A percentile compares a stretch with the other conserved stretches of the same genome.
Evolutionary conservation across 2,888 invertebrate species (phyloP).

Genomic region (Parascotia fuliginaria): DNA sequence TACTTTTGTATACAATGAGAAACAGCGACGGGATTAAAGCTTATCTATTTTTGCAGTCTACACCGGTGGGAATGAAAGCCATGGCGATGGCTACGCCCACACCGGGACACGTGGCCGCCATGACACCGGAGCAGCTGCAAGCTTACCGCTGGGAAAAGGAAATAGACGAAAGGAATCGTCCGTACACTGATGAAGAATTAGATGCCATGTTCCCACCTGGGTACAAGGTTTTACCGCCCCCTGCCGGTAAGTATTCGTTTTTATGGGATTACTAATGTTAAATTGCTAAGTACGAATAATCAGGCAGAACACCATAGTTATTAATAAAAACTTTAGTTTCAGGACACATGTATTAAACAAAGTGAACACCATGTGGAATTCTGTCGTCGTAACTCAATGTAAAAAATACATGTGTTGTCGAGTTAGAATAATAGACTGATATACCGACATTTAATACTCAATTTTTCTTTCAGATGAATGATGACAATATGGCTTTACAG

Average conservation of each 20-base stretch:
- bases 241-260: conserved; percentile 88
- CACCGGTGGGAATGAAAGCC: conserved; percentile 96
- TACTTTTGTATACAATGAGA: too few relatives aligned
- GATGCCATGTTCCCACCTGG: conserved; percentile 99
- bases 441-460: conserved; percentile 68
- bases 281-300: conserved; percentile 39
- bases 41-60: conserved; percentile 83
- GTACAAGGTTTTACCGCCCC: conserved; percentile 98
- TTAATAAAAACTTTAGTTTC: conserved; percentile 80
- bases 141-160: conserved; percentile 99
- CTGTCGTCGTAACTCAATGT: conserved; percentile 50
- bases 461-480: conserved; percentile 84
- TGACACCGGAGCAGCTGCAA: conserved; percentile 99
- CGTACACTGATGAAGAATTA: conserved; percentile 98
- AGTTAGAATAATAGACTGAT: conserved; percentile 56
- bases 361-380: conserved; percentile 60
- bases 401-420: conserved; percentile 67
- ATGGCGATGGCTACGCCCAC: conserved; percentile 99
- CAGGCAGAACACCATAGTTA: conserved; percentile 70
- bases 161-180: conserved; percentile 98
- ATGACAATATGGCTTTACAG: conserved; percentile 76
- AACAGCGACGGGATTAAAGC: too few relatives aligned
- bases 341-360: conserved; percentile 80
- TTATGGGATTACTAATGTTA: conserved; percentile 25
- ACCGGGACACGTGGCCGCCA: conserved; percentile 97